These are phyloP conservation scores for Zeuzera pyrina DNA, from an alignment of 2,888 invertebrate species.

Conservation along the genomic window DNA sequence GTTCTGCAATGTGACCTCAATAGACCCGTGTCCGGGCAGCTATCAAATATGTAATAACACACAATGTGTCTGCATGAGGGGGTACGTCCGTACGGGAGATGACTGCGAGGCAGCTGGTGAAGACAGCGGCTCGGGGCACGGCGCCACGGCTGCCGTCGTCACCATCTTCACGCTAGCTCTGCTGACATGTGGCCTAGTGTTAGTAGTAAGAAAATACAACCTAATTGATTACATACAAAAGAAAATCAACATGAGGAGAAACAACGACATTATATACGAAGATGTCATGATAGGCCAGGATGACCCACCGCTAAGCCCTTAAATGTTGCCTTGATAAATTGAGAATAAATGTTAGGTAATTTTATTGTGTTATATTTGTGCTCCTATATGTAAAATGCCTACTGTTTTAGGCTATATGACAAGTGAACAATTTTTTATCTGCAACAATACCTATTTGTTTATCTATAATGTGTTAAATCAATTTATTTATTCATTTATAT, in stretches of 20 bases:
- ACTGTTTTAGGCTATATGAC: not conserved
- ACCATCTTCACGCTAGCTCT: constrained; percentile 52
- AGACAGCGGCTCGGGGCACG: constrained; percentile 22
- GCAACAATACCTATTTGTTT: no score
- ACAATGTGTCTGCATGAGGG: constrained; percentile 40
- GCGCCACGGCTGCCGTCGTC: constrained; percentile 42
- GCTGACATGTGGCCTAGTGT: constrained; percentile 44
- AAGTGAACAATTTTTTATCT: constrained; percentile 1
- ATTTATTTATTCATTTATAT: no score
- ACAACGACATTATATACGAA: constrained; percentile 61
- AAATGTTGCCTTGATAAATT: constrained; percentile 20
- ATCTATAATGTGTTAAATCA: no score
- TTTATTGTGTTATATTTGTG: no score
- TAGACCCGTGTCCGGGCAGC: constrained; percentile 34
- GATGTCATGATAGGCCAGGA: constrained; percentile 72
- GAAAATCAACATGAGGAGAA: constrained; percentile 48
- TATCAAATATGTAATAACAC: constrained; percentile 43
- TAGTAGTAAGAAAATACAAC: constrained; percentile 61
- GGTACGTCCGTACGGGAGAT: constrained; percentile 33
- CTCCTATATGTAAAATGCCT: not conserved
- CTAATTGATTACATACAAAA: constrained; percentile 52
- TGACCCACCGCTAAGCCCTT: constrained; percentile 63
- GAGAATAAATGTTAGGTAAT: not conserved
- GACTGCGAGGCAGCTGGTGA: constrained; percentile 29
- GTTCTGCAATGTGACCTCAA: constrained; percentile 46